Percentiles rank a stretch among this genome's conserved stretches.
These are phyloP conservation scores for Drosophila pegasa DNA, from an alignment of 2,888 invertebrate species.

Conservation along the genomic window DNA sequence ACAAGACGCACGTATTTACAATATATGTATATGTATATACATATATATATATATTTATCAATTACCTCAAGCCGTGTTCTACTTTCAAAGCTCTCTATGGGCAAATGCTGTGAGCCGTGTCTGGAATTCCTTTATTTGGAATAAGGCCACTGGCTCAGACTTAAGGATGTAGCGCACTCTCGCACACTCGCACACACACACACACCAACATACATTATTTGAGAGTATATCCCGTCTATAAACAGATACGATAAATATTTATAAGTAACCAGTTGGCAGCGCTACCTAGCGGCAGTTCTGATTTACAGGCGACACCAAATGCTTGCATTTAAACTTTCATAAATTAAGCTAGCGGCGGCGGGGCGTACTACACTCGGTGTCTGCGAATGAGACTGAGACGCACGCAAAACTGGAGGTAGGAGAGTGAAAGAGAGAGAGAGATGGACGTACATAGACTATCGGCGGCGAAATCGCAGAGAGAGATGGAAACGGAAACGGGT, in stretches of 20 bases:
- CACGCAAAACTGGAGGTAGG: background rate
- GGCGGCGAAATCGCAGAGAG: constrained; percentile 65
- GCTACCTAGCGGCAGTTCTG: constrained; percentile 72
- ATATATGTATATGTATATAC: background rate
- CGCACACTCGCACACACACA: constrained; percentile 1
- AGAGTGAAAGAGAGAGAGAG: constrained; percentile 23
- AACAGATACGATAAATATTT: constrained; percentile 72
- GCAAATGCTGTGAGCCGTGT: constrained; percentile 48
- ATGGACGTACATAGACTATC: constrained; percentile 24
- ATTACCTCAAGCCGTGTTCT: constrained; percentile 65
- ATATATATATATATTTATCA: constrained; percentile 43
- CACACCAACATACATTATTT: constrained; percentile 1
- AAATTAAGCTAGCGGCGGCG: constrained; percentile 58
- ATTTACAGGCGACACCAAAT: constrained; percentile 73
- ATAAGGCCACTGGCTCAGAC: constrained; percentile 72
- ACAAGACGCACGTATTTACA: constrained; percentile 55
- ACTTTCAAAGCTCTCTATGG: constrained; percentile 66
- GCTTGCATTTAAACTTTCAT: constrained; percentile 74
- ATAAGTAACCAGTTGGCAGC: constrained; percentile 69
- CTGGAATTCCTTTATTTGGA: constrained; percentile 64
- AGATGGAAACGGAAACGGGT: constrained; percentile 65
- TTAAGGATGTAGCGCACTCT: constrained; percentile 67
- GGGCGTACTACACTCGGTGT: constrained; percentile 19
- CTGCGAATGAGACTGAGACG: constrained; percentile 23
- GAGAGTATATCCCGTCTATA: constrained; percentile 38